Evolutionary conservation across 2,888 invertebrate species (phyloP), one percentile per base, ranked within the genome.

Genomic region (Pseudococcus jackbeardsleyi): DNA sequence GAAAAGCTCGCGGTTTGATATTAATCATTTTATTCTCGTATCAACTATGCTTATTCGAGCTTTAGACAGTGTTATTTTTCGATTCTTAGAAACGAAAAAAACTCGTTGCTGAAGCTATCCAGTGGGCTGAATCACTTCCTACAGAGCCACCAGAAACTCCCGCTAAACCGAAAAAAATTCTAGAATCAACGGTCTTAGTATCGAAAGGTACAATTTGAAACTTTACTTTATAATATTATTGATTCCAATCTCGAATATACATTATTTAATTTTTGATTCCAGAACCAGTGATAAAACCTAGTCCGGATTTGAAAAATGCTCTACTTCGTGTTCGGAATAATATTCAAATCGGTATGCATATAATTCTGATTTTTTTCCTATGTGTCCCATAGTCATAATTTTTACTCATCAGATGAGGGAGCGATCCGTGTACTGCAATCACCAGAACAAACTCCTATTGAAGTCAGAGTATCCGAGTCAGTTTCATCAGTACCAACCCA

Each of bases 41-140:
- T 22, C 11, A 33, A 33, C 26, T 33, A 22, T 22, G 15, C 17
- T 72, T 17, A 0, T 33, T 72, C 26, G 26, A 26, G 9, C 26
- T 12, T 33, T 26, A 6, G 4, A 72, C 0, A 0, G 6, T 39
- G 2, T 26, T 26, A 68, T 68, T 82, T 19, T 46, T 82, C 3
- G 9, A n/a, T 19, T 19, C 46, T 82, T 46, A 82, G 79, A 46
- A 9, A 42, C 26, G 79, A 3, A 82, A 82, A 46, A 46, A 42
- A 42, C 46, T 82, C 4, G 79, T 82, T 19, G 79, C 3, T 5
- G 79, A 82, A 39, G 79, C 79, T 9, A 46, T 82, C 8, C 7
- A 82, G 17, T 82, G 79, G 79, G 79, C 79, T 6, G 79, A 82
- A 19, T 82, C 79, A 82, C 22, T 82, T 4, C 19, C 46, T 82